These are phyloP conservation scores for Orthosia incerta DNA, from an alignment of 2,888 invertebrate genomes.

Conservation along the genomic window DNA sequence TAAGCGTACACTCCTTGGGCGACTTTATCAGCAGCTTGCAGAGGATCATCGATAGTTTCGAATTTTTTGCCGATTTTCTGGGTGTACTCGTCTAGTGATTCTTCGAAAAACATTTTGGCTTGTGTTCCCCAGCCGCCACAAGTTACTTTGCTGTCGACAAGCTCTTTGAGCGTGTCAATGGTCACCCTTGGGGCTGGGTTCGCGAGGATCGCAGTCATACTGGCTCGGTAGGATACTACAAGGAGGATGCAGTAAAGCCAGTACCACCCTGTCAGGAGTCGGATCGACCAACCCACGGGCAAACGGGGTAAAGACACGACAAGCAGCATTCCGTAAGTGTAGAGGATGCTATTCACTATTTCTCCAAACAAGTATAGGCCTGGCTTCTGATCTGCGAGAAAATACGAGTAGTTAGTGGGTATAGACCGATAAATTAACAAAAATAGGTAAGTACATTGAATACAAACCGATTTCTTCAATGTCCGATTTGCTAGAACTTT, in stretches of 20 bases:
- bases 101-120: conserved; percentile 93
- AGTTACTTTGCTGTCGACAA: conserved; percentile 92
- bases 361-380: conserved; percentile 94
- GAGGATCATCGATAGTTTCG: conserved; percentile 91
- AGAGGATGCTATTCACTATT: conserved; percentile 93
- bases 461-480: conserved; percentile 53
- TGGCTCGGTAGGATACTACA: conserved; percentile 95
- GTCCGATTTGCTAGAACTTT: conserved; percentile 45
- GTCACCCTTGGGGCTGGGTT: conserved; percentile 95
- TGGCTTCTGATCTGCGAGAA: conserved; percentile 82
- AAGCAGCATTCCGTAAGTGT: conserved; percentile 95
- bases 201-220: conserved; percentile 96
- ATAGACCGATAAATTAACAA: too few relatives aligned
- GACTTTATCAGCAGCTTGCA: conserved; percentile 92
- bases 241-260: conserved; percentile 96
- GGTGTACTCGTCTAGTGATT: conserved; percentile 92
- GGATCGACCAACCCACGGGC: conserved; percentile 95
- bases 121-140: conserved; percentile 94
- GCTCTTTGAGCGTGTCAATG: conserved; percentile 94
- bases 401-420: conserved; percentile 29
- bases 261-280: conserved; percentile 96
- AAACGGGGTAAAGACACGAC: conserved; percentile 94
- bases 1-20: conserved; percentile 94
- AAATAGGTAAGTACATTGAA: conserved; percentile 12
- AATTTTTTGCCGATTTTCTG: conserved; percentile 93